Conservation (phyloP, 2,888 invertebrate genomes). For the Napeogenes inachia region DNA sequence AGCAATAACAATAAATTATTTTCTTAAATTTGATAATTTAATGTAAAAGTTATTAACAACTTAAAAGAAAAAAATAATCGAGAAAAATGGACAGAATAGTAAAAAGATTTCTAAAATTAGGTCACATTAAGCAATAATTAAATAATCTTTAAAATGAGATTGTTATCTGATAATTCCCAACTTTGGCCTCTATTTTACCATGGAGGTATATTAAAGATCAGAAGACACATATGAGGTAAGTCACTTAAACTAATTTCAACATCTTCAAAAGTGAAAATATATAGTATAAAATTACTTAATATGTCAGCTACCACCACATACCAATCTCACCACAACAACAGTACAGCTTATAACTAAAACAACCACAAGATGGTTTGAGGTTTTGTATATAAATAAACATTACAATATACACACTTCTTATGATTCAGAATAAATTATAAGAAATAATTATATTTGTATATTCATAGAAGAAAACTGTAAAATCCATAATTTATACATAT, state of each 20-base stretch:
- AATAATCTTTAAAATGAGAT: background rate
- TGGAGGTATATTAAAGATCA: too few relatives aligned
- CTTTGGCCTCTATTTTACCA: too few relatives aligned
- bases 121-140: conserved; percentile 2
- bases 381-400: background rate
- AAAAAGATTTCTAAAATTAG: conserved; percentile 7
- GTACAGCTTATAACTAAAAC: background rate
- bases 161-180: too few relatives aligned
- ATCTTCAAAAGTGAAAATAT: background rate
- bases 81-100: conserved; percentile 3
- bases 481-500: background rate
- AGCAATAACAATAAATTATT: conserved; percentile 7
- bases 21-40: conserved; percentile 1
- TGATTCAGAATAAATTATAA: background rate
- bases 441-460: background rate
- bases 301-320: background rate
- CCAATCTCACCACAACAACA: background rate
- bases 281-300: background rate
- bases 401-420: background rate
- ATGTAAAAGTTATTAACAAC: conserved; percentile 6
- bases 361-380: background rate
- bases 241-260: background rate
- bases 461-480: background rate
- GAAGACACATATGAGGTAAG: too few relatives aligned
- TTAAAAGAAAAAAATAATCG: background rate